Evolutionary conservation across 2,888 invertebrate genomes (phyloP).

Genomic region (Adela reaumurella): DNA sequence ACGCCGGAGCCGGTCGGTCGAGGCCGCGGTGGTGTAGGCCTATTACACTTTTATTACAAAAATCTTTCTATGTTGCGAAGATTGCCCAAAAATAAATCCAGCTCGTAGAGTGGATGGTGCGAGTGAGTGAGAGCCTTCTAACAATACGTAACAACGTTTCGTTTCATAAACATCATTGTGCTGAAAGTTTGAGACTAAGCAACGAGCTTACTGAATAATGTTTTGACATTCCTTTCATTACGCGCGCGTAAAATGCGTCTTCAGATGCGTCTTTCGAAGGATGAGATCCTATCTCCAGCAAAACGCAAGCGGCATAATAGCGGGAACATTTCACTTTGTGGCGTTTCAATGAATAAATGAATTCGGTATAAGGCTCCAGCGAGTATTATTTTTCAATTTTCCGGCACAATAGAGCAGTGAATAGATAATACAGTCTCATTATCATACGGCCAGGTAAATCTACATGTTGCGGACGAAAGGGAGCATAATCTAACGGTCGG

Average conservation of each 20-base stretch:
- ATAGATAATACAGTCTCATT: constrained; percentile 29
- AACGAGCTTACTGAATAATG: no score
- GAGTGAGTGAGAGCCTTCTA: no score
- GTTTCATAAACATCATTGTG: no score
- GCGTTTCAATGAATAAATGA: constrained; percentile 44
- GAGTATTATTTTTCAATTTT: constrained; percentile 48
- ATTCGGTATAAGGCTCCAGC: constrained; percentile 25
- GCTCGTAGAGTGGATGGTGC: no score
- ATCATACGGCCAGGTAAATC: constrained; percentile 16
- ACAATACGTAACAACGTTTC: no score
- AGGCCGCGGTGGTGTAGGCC: constrained; percentile 20
- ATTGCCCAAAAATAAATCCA: no score
- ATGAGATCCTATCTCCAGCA: neutral
- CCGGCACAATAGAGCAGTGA: constrained; percentile 39
- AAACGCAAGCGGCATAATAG: neutral
- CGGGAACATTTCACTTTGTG: constrained; percentile 1
- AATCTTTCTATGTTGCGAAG: constrained; percentile 16
- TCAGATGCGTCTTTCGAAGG: no score
- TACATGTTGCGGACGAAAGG: neutral
- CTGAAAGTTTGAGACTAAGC: no score
- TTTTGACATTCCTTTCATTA: no score
- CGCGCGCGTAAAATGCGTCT: no score
- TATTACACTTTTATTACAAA: constrained; percentile 24
- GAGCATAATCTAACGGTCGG: neutral
- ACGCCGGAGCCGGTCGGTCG: neutral